Base-by-base conservation (phyloP, 2,888 invertebrate species). In the Nezara viridula region DNA sequence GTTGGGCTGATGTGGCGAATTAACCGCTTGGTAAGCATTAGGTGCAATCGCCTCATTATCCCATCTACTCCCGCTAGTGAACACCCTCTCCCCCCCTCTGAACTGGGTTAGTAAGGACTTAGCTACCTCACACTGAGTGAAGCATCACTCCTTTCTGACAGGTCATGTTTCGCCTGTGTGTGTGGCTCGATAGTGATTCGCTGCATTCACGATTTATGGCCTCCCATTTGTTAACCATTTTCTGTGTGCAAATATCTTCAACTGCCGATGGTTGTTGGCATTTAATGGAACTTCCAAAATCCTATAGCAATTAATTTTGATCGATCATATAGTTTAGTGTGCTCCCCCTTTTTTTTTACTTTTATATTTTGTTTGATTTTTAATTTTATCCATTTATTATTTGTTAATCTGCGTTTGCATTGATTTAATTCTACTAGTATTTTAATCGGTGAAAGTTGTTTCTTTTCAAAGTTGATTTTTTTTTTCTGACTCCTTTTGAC, bases 91-190 rank as follows among this genome's bases (percentile, higher is more conserved):
- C 24, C 55, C 2, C 60, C 14, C 27, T 6, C 27, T 14, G 7
- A 14, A 12, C 19, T 9, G 4, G 19, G 37, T 32, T 19, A 21
- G 6, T 21, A 73, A 60, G 27, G 27, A 40, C 40, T 0, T 40
- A 14, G 10, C 44, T 81, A 81, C 81, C 81, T 81, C 81, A 81
- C 81, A 81, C 81, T 12, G 44, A 81, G 44, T 44, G 44, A 47
- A 47, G 2, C 81, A 81, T 81, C 66, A 66, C 32, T 32, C 14
- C 32, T 19, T 73, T 14, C 66, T 73, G 66, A 37, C 66, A 73
- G 37, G 66, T 37, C 66, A 73, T 73, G 32, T 19, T 73, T 73
- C 19, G 1, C 6, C 37, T 73, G 66, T 27, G 27, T 73, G 66
- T 73, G 32, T 9, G n/a, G 66, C 37, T 32, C 32, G 37, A 73